Evolutionary conservation across 2,113 vertebrate genomes (phyloP).

Genomic region (Mugil cephalus): DNA sequence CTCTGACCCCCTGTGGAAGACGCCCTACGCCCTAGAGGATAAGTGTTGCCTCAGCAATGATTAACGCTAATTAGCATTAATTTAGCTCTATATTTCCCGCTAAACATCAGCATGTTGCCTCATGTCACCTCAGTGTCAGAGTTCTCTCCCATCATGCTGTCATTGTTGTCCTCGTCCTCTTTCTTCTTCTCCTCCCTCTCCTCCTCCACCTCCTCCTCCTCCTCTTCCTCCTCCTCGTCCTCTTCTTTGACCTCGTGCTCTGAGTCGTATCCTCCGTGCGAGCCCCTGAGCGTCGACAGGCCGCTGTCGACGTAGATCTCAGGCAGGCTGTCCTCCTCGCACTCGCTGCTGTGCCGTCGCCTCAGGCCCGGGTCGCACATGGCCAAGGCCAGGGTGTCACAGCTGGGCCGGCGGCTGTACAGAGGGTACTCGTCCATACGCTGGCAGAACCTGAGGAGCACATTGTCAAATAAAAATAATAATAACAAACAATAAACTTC

Average conservation of each 20-base stretch:
- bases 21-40: too few relatives aligned
- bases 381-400: conserved; percentile 91
- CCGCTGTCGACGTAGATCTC: conserved; percentile 95
- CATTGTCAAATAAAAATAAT: not conserved
- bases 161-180: conserved; percentile 63
- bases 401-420: conserved; percentile 65
- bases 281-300: conserved; percentile 92
- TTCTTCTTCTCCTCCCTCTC: conserved; percentile 7
- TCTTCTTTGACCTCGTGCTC: conserved; percentile 87
- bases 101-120: not conserved
- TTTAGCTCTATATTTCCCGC: too few relatives aligned
- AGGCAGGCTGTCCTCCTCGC: conserved; percentile 91
- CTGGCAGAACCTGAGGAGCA: conserved; percentile 82
- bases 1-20: too few relatives aligned
- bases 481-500: not conserved
- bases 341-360: conserved; percentile 85
- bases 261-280: conserved; percentile 90
- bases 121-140: conserved; percentile 88
- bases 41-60: too few relatives aligned
- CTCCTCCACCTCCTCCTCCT: conserved; percentile 63
- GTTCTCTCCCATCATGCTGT: conserved; percentile 83
- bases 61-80: too few relatives aligned
- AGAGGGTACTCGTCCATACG: conserved; percentile 85
- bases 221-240: conserved; percentile 63
- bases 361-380: conserved; percentile 93